phyloP scores from a whole-genome alignment of 2,113 vertebrate genomes.

The Bettongia penicillata region DNA sequence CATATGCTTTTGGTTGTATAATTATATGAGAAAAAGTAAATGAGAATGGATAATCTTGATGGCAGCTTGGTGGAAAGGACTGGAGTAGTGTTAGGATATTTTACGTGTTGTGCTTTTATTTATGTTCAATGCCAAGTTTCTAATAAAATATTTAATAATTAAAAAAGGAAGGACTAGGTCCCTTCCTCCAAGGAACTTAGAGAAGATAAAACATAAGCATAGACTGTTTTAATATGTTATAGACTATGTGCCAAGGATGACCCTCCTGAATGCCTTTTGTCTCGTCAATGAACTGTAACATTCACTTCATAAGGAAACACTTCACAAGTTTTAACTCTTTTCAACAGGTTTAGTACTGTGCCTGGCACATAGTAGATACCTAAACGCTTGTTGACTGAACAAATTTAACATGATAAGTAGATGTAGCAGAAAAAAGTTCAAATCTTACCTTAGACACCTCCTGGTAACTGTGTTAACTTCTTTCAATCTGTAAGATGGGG shows the following conservation, averaged over 20 bases:
- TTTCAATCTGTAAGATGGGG: not conserved
- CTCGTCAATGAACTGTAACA: not conserved
- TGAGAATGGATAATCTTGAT: not conserved
- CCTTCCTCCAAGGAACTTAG: too few species aligned
- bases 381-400: not conserved
- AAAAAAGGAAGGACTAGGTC: too few species aligned
- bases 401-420: not conserved
- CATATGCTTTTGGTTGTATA: not conserved
- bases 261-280: not conserved
- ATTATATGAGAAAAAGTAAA: not conserved
- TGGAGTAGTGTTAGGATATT: not conserved
- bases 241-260: not conserved
- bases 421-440: not conserved
- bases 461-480: not conserved
- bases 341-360: not conserved
- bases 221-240: not conserved
- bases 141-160: not conserved
- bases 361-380: not conserved
- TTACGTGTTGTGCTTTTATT: not conserved
- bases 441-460: not conserved
- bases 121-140: not conserved
- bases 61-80: not conserved
- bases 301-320: not conserved
- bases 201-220: not conserved
- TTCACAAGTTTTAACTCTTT: not conserved